Evolutionary conservation across 2,797 vertebrate species (phyloP).

Genomic region (Amblyraja radiata): DNA sequence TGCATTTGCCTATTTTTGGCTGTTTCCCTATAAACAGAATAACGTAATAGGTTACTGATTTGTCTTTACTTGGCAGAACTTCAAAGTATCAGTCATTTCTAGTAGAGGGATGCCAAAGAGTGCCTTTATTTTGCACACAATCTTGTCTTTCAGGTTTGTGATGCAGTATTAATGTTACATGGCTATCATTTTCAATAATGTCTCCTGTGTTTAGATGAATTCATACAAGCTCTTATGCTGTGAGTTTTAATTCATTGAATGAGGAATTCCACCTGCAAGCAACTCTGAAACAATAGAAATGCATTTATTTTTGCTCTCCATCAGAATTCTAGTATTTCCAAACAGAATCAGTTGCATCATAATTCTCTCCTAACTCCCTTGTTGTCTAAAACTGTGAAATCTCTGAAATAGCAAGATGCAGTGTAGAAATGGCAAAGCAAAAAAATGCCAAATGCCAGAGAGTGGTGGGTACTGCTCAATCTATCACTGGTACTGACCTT

Average conservation of each 20-base stretch:
- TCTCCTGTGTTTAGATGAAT: slow-evolving; percentile 7
- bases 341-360: background rate
- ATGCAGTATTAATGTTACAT: slow-evolving; percentile 57
- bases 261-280: background rate
- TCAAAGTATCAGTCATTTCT: slow-evolving; percentile 69
- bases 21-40: slow-evolving; percentile 71
- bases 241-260: background rate
- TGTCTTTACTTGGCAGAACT: slow-evolving; percentile 66
- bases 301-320: background rate
- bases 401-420: background rate
- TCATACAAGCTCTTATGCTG: background rate
- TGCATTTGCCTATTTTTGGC: slow-evolving; percentile 65
- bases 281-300: background rate
- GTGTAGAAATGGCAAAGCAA: background rate
- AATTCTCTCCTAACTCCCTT: background rate
- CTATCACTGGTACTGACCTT: too few species aligned
- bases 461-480: too few species aligned
- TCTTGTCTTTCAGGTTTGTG: slow-evolving; percentile 54
- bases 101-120: slow-evolving; percentile 52
- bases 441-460: too few species aligned
- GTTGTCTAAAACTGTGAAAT: background rate
- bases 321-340: background rate
- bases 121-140: slow-evolving; percentile 53
- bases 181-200: slow-evolving; percentile 53
- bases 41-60: slow-evolving; percentile 66